Conservation (phyloP, 1,140 invertebrate species). For the Drepana arcuata region DNA sequence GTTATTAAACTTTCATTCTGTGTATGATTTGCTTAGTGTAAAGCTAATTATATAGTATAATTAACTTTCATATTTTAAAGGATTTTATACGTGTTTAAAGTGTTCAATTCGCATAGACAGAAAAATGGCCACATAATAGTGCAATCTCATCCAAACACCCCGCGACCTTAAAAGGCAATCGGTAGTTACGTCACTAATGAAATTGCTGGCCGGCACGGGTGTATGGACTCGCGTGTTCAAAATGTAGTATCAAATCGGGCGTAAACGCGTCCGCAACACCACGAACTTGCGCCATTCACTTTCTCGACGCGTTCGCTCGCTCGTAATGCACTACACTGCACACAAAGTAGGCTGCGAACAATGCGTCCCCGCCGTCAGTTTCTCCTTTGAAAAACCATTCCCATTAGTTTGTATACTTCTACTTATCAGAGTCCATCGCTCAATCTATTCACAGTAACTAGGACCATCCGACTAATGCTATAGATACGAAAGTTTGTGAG, state of each 20-base stretch:
- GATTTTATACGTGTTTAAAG: too few species aligned
- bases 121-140: too few species aligned
- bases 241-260: slow-evolving; percentile 35
- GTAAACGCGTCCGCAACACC: slow-evolving; percentile 43
- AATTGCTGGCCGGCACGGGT: slow-evolving; percentile 15
- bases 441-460: too few species aligned
- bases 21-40: too few species aligned
- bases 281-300: slow-evolving; percentile 56
- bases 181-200: slow-evolving; percentile 22
- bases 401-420: slow-evolving; percentile 27
- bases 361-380: slow-evolving; percentile 51
- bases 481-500: too few species aligned
- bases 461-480: too few species aligned
- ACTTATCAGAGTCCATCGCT: slow-evolving; percentile 15
- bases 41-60: too few species aligned
- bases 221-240: slow-evolving; percentile 39
- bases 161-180: slow-evolving; percentile 1
- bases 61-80: too few species aligned
- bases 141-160: neutral
- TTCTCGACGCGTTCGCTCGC: slow-evolving; percentile 43
- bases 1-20: too few species aligned
- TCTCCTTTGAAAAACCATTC: slow-evolving; percentile 55
- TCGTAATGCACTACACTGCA: slow-evolving; percentile 21
- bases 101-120: too few species aligned
- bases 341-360: slow-evolving; percentile 64